Evolutionary conservation across 1,140 invertebrate genomes (phyloP), one percentile per base, ranked within the genome.

Genomic region (Caenorhabditis latens): DNA sequence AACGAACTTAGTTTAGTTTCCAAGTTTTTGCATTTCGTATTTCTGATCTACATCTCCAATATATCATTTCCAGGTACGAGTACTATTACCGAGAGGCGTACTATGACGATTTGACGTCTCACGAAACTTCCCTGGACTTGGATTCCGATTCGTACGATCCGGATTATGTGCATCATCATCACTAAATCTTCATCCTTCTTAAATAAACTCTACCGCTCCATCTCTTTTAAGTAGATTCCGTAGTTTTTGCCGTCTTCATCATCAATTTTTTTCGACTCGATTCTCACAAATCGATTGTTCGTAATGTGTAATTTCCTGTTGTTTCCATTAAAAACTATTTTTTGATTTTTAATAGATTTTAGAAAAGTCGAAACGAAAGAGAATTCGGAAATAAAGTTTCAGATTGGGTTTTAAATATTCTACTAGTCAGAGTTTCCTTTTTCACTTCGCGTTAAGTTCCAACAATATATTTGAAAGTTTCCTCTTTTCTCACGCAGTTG

Each of bases 11-110:
- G 32, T 32, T 32, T 32, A 1, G 32, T 2, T 32, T 32, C 32
- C 32, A 32, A 0, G 32, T 32, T 32, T 32, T 32, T 32, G 2
- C 0, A 32, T 32, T 0, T 32, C 32, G 32, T 32, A 63, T 84
- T 16, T 84, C 42, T 14, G 14, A 19, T 13, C n/a, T 1, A 16
- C 32, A 32, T n/a, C 13, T 46, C 21, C 11, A 84, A 43, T 58
- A 21, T 32, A 16, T 48, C 42, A 8, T 9, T 50, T 87, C 84
- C 48, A 87, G 86, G 86, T 92, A 84, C 48, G 90, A 91, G 19
- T 91, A 91, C 61, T 91, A 88, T 84, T 91, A 79, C 88, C 84
- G 85, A 55, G 90, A 91, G 82, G 89, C 86, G 21, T 91, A 90
- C 83, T 88, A 90, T 43, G 89, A 91, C 40, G 82, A 90, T 42